A percentile compares a stretch with the other conserved stretches of the same genome.
phyloP scores from a whole-genome alignment of 2,113 vertebrate species.

The Aldabrachelys gigantea region DNA sequence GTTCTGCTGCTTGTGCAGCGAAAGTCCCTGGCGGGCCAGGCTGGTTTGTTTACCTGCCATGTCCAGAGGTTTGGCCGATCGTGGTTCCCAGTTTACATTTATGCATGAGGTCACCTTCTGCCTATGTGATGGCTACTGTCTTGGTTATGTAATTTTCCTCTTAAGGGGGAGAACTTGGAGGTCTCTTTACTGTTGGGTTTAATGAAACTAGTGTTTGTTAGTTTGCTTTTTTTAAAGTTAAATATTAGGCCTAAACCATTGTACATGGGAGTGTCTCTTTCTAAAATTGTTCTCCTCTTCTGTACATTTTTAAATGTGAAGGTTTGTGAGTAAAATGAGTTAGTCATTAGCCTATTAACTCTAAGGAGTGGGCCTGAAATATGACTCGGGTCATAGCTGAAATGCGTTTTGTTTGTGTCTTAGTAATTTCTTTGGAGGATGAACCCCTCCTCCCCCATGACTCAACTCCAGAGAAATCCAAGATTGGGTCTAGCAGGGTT shows the following conservation, averaged over 20 bases:
- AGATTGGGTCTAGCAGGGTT: conserved; percentile 6
- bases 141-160: background rate
- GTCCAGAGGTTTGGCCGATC: too few relatives aligned
- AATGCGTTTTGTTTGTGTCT: conserved; percentile 6
- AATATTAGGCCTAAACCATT: background rate
- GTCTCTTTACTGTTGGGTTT: background rate
- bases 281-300: background rate
- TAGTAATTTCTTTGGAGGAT: conserved; percentile 34
- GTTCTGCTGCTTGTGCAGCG: too few relatives aligned
- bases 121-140: background rate
- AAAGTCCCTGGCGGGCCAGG: too few relatives aligned
- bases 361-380: conserved; percentile 19
- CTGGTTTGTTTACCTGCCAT: too few relatives aligned
- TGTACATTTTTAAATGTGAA: conserved; percentile 13
- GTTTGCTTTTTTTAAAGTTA: background rate
- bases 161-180: background rate
- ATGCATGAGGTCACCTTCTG: background rate
- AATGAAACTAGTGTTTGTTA: background rate
- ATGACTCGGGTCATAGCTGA: conserved; percentile 11
- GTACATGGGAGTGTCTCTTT: background rate
- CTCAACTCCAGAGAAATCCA: background rate
- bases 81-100: background rate
- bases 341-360: conserved; percentile 6
- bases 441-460: conserved; percentile 27
- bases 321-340: conserved; percentile 31